These are phyloP conservation scores for Zophobas morio DNA, from an alignment of 1,140 invertebrate species.

Conservation along the genomic window DNA sequence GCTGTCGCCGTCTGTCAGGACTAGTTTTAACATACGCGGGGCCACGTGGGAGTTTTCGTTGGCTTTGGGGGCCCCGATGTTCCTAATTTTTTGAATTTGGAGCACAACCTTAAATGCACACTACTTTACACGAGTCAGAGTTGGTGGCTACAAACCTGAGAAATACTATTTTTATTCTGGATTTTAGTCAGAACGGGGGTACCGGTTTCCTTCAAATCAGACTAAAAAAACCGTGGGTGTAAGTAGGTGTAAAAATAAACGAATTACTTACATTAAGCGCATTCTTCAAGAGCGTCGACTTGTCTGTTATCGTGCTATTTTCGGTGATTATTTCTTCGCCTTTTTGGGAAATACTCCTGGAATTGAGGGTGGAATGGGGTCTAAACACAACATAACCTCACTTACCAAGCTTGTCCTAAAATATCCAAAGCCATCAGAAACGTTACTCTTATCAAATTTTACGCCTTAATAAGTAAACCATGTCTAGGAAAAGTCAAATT, in stretches of 20 bases:
- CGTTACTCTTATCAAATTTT: background rate
- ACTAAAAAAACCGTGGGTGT: conserved; percentile 70
- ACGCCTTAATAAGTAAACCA: background rate
- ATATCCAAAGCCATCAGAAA: conserved; percentile 22
- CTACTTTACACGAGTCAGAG: conserved; percentile 52
- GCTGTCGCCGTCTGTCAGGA: conserved; percentile 87
- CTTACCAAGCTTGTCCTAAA: conserved; percentile 55
- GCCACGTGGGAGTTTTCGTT: conserved; percentile 88
- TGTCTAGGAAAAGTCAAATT: too few species aligned
- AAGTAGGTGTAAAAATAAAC: background rate
- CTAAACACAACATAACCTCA: conserved; percentile 46
- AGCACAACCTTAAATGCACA: conserved; percentile 81
- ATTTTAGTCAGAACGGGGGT: conserved; percentile 74
- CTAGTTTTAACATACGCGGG: conserved; percentile 86
- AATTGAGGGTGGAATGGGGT: conserved; percentile 9
- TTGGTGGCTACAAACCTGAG: conserved; percentile 57
- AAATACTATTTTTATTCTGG: conserved; percentile 72
- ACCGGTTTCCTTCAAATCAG: conserved; percentile 85
- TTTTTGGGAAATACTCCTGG: conserved; percentile 78
- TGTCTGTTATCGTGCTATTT: conserved; percentile 75
- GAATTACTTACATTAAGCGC: conserved; percentile 81
- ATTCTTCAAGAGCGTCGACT: conserved; percentile 75
- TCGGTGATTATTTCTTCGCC: conserved; percentile 77
- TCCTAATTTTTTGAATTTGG: conserved; percentile 90
- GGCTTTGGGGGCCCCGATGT: conserved; percentile 90